Conservation (phyloP, 2,888 invertebrate species). For the Cactoblastis cactorum region DNA sequence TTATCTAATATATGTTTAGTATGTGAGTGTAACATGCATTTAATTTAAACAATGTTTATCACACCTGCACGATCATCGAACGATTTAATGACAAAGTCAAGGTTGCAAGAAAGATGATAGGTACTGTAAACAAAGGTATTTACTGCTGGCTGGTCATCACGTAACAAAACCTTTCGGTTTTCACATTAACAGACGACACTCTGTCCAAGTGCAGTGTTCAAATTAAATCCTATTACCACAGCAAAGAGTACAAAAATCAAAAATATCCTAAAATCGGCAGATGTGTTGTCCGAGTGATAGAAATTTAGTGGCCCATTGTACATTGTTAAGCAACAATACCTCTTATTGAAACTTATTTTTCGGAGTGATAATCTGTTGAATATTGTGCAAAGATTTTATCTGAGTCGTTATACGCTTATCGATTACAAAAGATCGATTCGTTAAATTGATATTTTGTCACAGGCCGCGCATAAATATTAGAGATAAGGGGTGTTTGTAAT, state of each 20-base stretch:
- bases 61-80: constrained; percentile 23
- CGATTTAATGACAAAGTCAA: constrained; percentile 43
- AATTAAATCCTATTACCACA: constrained; percentile 35
- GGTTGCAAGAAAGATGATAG: constrained; percentile 61
- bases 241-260: constrained; percentile 41
- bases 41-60: background rate
- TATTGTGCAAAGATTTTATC: constrained; percentile 46
- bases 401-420: constrained; percentile 21
- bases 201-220: constrained; percentile 38
- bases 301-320: constrained; percentile 44
- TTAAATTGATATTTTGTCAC: constrained; percentile 40
- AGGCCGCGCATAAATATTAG: constrained; percentile 23
- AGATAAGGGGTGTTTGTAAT: constrained; percentile 27
- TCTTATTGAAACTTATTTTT: constrained; percentile 56
- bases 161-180: constrained; percentile 60
- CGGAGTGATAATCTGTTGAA: constrained; percentile 45
- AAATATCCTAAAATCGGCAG: constrained; percentile 40
- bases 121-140: constrained; percentile 49
- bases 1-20: too few relatives aligned
- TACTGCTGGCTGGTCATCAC: constrained; percentile 49
- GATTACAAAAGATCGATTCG: constrained; percentile 32
- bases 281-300: constrained; percentile 47
- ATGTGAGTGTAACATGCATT: too few relatives aligned
- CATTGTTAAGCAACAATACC: constrained; percentile 60
- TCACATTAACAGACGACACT: constrained; percentile 69